A percentile compares a stretch with the other conserved stretches of the same genome.
These are phyloP conservation scores for Brachylomia viminalis DNA, from an alignment of 2,888 invertebrate genomes.

Conservation along the genomic window DNA sequence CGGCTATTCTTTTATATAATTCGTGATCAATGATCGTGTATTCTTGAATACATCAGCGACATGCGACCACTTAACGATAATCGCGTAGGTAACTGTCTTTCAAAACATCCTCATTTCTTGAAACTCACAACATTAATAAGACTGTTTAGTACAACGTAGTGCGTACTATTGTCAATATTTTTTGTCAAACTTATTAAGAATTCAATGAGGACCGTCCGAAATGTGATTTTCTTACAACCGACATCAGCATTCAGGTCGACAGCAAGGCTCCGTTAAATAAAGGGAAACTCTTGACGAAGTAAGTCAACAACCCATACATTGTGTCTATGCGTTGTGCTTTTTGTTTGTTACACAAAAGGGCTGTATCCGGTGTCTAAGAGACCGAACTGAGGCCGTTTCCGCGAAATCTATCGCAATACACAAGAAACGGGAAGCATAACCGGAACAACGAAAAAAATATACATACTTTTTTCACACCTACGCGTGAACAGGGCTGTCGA, in stretches of 20 bases:
- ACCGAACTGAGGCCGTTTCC: slow-evolving; percentile 83
- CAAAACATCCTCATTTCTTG: slow-evolving; percentile 60
- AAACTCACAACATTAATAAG: slow-evolving; percentile 56
- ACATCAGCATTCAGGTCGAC: slow-evolving; percentile 77
- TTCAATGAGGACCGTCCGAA: slow-evolving; percentile 73
- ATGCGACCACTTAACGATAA: slow-evolving; percentile 72
- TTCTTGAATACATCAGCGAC: slow-evolving; percentile 71
- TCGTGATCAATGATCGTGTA: slow-evolving; percentile 67
- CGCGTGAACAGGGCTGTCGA: slow-evolving; percentile 74
- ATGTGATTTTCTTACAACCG: slow-evolving; percentile 75
- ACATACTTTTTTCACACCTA: slow-evolving; percentile 78
- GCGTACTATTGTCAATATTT: slow-evolving; percentile 66
- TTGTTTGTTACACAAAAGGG: slow-evolving; percentile 87
- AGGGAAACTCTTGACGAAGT: slow-evolving; percentile 73
- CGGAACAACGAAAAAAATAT: slow-evolving; percentile 86
- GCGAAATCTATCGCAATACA: slow-evolving; percentile 88
- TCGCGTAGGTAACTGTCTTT: slow-evolving; percentile 61
- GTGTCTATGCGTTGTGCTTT: slow-evolving; percentile 76
- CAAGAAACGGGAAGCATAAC: slow-evolving; percentile 89
- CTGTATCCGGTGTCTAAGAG: slow-evolving; percentile 85
- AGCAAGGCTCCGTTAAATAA: slow-evolving; percentile 77
- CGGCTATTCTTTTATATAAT: slow-evolving; percentile 69
- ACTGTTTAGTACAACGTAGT: slow-evolving; percentile 57
- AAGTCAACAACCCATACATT: slow-evolving; percentile 84
- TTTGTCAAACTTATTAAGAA: slow-evolving; percentile 71